These are phyloP conservation scores for Pantelozetes paolii DNA, from an alignment of 2,888 invertebrate species.

Conservation along the genomic window DNA sequence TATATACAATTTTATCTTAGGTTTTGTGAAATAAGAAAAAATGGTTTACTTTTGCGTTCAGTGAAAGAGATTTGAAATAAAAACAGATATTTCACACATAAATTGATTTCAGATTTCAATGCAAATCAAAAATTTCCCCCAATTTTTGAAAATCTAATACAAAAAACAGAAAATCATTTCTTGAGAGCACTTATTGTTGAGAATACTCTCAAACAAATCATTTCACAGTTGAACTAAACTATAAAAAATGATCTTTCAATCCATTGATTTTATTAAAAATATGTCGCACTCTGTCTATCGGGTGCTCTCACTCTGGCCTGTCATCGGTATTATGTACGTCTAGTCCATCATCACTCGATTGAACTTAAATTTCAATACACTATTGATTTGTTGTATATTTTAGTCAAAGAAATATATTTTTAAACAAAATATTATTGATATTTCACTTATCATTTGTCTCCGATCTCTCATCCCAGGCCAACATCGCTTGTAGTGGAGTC, in stretches of 20 bases:
- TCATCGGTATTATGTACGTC: conserved; percentile 9
- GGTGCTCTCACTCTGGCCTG: background rate
- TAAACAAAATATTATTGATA: background rate
- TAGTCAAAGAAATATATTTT: background rate
- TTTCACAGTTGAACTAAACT: background rate
- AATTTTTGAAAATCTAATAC: no score
- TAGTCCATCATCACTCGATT: conserved; percentile 15
- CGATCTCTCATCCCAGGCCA: conserved; percentile 34
- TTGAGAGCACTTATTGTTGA: no score
- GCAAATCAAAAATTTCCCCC: no score
- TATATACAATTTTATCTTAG: no score
- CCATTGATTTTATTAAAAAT: conserved; percentile 30
- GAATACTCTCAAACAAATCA: background rate
- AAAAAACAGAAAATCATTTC: no score
- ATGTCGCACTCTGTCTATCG: background rate
- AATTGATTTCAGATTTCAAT: no score
- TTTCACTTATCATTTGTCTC: conserved; percentile 19
- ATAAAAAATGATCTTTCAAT: background rate
- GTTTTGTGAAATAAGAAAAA: no score
- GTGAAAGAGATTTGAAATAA: no score
- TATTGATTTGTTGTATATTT: background rate
- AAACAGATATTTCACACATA: no score
- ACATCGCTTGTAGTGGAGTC: conserved; percentile 39
- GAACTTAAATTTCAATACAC: background rate
- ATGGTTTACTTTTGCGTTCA: no score